Base-by-base conservation (phyloP, 2,113 vertebrate species). In the Pitta sordida region DNA sequence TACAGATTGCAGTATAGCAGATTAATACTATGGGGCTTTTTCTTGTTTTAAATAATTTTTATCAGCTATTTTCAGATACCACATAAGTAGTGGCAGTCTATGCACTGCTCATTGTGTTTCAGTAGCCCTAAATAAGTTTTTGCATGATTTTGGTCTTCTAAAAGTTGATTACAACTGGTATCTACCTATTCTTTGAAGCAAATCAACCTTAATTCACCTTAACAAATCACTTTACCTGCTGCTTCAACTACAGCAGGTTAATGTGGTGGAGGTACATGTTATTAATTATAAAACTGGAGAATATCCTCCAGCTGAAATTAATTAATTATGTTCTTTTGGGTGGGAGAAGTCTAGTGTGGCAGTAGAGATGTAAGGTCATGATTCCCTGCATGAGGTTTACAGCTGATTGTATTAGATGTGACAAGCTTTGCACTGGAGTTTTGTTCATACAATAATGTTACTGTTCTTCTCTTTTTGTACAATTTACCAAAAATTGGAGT, bases 201-300 rank as follows among this genome's bases (percentile, higher is more conserved):
- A 83, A 46, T 20, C 62, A 59, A 58, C 65, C 65, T 58, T 81
- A 92, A 86, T 91, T 91, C 95, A 71, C 93, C 73, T 94, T 93
- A 73, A 56, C 69, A 93, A 92, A 96, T 97, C 73, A 92, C 37
- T 90, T 94, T 86, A 65, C 23, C 10, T 41, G 51, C 30, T 46
- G 36, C 93, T 69, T 80, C 83, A 88, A 21, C 39, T 71, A 65
- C 55, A 73, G 63, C 9, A 4, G 69, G 86, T 67, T 84, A 91
- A 79, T 63, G 52, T n/a, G 52, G 59, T 81, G 71, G 69, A 83
- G 68, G 80, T 83, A 65, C 75, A 19, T 86, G 86, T 83, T 96
- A 88, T 96, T 97, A 97, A 97, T 98, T 96, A 97, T 62, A 94
- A 83, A 94, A 67, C 63, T 88, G 83, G 39, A 95, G 86, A 94